Evolutionary conservation across 2,888 invertebrate genomes (phyloP).

Genomic region (Spilosoma lubricipeda): DNA sequence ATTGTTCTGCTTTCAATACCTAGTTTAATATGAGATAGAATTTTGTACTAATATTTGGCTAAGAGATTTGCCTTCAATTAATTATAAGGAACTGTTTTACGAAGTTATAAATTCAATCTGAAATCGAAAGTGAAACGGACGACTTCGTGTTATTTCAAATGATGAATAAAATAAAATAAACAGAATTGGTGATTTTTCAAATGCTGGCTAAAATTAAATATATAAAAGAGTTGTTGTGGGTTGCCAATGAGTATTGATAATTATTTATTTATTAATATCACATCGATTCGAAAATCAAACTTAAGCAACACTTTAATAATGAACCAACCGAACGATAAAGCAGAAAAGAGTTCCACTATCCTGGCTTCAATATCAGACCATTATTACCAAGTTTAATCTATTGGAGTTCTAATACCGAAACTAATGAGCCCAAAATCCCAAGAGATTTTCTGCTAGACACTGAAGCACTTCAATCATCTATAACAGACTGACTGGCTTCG

Average conservation of each 20-base stretch:
- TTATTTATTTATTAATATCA: background rate
- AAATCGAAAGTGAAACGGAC: background rate
- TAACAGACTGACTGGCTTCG: too few species aligned
- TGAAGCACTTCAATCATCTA: too few species aligned
- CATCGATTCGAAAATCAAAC: background rate
- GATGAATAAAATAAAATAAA: slow-evolving; percentile 1
- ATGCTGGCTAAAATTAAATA: background rate
- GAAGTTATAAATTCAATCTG: slow-evolving; percentile 24
- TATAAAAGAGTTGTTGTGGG: background rate
- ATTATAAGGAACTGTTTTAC: slow-evolving; percentile 16
- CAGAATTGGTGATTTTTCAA: background rate
- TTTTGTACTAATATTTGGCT: slow-evolving; percentile 37
- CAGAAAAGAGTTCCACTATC: background rate
- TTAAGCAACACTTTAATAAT: too few species aligned
- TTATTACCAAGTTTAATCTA: too few species aligned
- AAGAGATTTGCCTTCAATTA: slow-evolving; percentile 26
- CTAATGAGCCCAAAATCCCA: too few species aligned
- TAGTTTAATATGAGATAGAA: slow-evolving; percentile 29
- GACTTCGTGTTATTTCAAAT: slow-evolving; percentile 10
- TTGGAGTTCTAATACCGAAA: too few species aligned
- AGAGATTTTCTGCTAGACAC: too few species aligned
- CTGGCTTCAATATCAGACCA: background rate
- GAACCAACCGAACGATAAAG: background rate
- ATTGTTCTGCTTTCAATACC: slow-evolving; percentile 41
- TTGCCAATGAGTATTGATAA: background rate